Evolutionary conservation across 2,797 vertebrate genomes (phyloP).

Genomic region (Aeoliscus strigatus): DNA sequence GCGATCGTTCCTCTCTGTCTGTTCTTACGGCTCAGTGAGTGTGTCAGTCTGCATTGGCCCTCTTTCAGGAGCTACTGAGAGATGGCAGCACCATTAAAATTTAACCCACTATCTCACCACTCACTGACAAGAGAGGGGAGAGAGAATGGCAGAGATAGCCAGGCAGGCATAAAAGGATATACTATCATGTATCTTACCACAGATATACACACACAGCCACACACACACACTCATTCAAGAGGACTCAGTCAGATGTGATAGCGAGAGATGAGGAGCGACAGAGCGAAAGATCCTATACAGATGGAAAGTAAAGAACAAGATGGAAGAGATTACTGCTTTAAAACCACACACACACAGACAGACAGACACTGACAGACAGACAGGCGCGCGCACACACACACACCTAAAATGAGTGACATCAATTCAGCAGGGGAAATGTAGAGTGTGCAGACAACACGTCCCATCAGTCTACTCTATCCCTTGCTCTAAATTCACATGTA

Average conservation of each 20-base stretch:
- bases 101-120: conserved; percentile 71
- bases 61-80: conserved; percentile 64
- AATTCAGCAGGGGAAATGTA: conserved; percentile 47
- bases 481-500: conserved; percentile 35
- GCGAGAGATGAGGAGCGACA: conserved; percentile 54
- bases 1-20: conserved; percentile 55
- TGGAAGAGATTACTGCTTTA: conserved; percentile 54
- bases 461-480: conserved; percentile 24
- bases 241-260: conserved; percentile 57
- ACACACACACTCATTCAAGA: conserved; percentile 27
- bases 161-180: conserved; percentile 41
- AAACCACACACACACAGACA: conserved; percentile 32
- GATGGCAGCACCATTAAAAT: conserved; percentile 78
- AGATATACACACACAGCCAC: conserved; percentile 23
- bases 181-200: conserved; percentile 48
- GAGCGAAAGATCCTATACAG: conserved; percentile 61
- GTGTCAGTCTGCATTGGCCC: conserved; percentile 69
- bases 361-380: too few relatives aligned
- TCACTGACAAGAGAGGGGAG: conserved; percentile 50
- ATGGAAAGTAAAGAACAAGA: conserved; percentile 64
- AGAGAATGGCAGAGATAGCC: conserved; percentile 45
- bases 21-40: conserved; percentile 68
- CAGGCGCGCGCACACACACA: too few relatives aligned
- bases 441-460: conserved; percentile 28
- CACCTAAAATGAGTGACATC: conserved; percentile 60